Evolutionary conservation across 2,888 invertebrate genomes (phyloP), one percentile per base, ranked within the genome.

Genomic region (Odontocerum albicorne): DNA sequence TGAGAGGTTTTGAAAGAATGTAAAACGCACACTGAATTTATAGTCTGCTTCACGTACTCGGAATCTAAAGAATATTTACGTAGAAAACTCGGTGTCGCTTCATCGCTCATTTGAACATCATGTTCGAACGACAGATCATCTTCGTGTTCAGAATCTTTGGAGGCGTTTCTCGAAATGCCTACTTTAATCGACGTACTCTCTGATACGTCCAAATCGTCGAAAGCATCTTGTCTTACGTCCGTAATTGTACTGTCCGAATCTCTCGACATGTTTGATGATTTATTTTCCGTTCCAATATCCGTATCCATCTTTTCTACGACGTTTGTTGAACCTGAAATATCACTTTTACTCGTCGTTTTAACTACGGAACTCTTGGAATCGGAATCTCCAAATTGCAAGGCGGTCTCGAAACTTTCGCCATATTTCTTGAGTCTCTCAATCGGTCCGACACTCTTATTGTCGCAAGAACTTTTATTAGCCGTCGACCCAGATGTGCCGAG

Each of bases 31-130:
- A 35, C 46, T 2, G 46, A 19, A 10, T 27, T 10, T 6, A 46
- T 46, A 2, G 46, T 46, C 13, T 46, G 35, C 8, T 35, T 46
- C 2, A 19, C 10, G 46, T 46, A 46, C 20, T 46, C 35, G 2
- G 67, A 32, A 76, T 77, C 0, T 10, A 46, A 35, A 15, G 76
- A 76, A 10, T 27, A 27, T 27, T 27, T 27, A n/a, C n/a, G n/a
- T n/a, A n/a, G n/a, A n/a, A n/a, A n/a, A n/a, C n/a, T n/a, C n/a
- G n/a, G n/a, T n/a, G n/a, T n/a, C n/a, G n/a, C n/a, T n/a, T n/a
- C n/a, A n/a, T n/a, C n/a, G n/a, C n/a, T n/a, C n/a, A n/a, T n/a
- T n/a, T n/a, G n/a, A n/a, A n/a, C n/a, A n/a, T n/a, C n/a, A n/a
- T n/a, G n/a, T n/a, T n/a, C n/a, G n/a, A n/a, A n/a, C n/a, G n/a